Evolutionary conservation across 2,888 invertebrate species (phyloP).

Genomic region (Caenorhabditis sinica): DNA sequence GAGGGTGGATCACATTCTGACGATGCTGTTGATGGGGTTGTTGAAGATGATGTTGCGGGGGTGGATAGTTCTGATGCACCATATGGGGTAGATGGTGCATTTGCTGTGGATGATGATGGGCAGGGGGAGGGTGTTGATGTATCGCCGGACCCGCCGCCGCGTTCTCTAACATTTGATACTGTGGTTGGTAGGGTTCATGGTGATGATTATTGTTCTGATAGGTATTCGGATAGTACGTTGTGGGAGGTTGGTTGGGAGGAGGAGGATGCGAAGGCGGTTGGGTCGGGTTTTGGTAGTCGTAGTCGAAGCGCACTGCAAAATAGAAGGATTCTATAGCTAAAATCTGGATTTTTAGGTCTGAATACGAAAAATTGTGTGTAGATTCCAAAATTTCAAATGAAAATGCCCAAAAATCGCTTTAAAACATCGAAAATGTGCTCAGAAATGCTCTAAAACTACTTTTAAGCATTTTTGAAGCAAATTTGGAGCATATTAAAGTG

Average conservation of each 20-base stretch:
- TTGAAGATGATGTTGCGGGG: slow-evolving; percentile 1
- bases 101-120: background rate
- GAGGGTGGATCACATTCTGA: background rate
- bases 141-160: background rate
- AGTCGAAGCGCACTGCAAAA: slow-evolving; percentile 30
- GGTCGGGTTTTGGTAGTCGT: slow-evolving; percentile 2
- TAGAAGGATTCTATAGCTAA: background rate
- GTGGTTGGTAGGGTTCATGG: background rate
- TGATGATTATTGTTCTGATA: slow-evolving; percentile 13
- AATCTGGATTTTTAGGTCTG: background rate
- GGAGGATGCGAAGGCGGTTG: background rate
- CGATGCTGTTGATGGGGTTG: too few relatives aligned
- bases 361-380: too few relatives aligned
- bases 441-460: too few relatives aligned
- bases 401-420: too few relatives aligned
- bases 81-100: background rate
- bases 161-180: background rate
- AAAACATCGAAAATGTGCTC: too few relatives aligned
- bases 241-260: background rate
- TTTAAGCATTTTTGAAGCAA: too few relatives aligned
- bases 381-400: too few relatives aligned
- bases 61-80: background rate
- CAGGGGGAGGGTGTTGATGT: background rate
- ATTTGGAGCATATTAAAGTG: too few relatives aligned
- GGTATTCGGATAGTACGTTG: background rate